A percentile compares a stretch with the other conserved stretches of the same genome.
These are phyloP conservation scores for Oryzias javanicus DNA, from an alignment of 2,113 vertebrate species.

Conservation along the genomic window DNA sequence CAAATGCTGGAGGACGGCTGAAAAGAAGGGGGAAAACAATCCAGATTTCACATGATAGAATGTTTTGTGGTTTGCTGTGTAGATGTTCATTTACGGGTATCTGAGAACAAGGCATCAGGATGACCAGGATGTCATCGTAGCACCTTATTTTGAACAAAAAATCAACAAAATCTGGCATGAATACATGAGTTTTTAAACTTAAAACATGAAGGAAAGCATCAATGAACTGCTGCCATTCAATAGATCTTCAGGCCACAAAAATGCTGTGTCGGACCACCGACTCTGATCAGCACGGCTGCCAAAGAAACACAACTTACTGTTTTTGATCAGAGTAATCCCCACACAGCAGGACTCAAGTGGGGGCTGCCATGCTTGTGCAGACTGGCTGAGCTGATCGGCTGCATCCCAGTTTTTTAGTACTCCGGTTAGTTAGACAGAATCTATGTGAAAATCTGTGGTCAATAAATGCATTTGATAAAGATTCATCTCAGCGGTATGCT, in stretches of 20 bases:
- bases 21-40: constrained; percentile 8
- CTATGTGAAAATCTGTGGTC: neutral
- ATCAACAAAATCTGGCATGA: too few relatives aligned
- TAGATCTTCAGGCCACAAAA: neutral
- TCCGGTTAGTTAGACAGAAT: constrained; percentile 2
- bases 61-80: constrained; percentile 10
- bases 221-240: too few relatives aligned
- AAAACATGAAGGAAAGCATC: too few relatives aligned
- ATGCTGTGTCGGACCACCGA: neutral
- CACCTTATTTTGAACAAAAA: too few relatives aligned
- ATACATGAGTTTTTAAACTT: too few relatives aligned
- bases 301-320: neutral
- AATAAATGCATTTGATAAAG: neutral
- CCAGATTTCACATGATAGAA: constrained; percentile 30
- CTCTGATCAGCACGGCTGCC: neutral
- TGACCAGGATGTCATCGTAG: neutral
- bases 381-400: constrained; percentile 3
- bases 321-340: neutral
- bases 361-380: constrained; percentile 6
- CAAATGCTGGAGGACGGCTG: constrained; percentile 20
- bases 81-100: constrained; percentile 13
- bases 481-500: neutral
- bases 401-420: constrained; percentile 1
- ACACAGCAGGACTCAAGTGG: constrained; percentile 1
- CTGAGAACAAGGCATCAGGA: constrained; percentile 8